Base-by-base conservation (phyloP, 1,140 invertebrate genomes). In the Cardiocondyla obscurior region DNA sequence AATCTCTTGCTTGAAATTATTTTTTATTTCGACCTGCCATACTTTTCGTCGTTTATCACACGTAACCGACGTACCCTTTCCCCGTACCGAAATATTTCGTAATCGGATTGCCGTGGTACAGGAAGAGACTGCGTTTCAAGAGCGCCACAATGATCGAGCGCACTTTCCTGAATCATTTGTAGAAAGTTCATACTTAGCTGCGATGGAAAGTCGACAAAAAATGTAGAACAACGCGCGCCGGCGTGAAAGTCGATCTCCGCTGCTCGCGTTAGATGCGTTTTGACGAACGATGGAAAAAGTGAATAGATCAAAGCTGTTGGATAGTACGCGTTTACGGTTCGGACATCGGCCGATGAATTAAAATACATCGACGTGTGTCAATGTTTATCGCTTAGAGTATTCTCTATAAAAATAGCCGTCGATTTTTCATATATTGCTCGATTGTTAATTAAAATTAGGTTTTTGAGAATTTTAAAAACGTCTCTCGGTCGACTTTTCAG, bases 161-260 rank as follows among this genome's bases (percentile, higher is more conserved):
- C 46, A 53, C 74, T 79, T 79, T 79, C 74, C 46, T 79, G 46
- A 79, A 69, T 79, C 74, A 79, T 79, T 42, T 30, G 74, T 79
- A 79, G 74, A 79, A 79, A 79, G 74, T 79, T 53, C n/a, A 79
- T 79, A 79, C 74, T 79, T 65, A 64, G 33, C 7, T 22, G 74
- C 62, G 49, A 44, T 77, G 74, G 74, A 79, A 79, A 79, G 74
- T 79, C 74, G 74, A 69, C 74, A 79, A 79, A 79, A 79, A 79
- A 79, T 79, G 62, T 79, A 79, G 74, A 79, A 79, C 74, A 79
- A 79, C 60, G n/a, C 60, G n/a, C 28, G 12, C 62, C 46, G 22
- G 12, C 42, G 74, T 53, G 74, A 79, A 79, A 79, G 74, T 69
- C 74, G 60, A 79, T 79, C 74, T 79, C 49, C 3, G 74, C 55